Conservation (phyloP, 2,797 vertebrate genomes). For the Heteromormyrus szaboi region DNA sequence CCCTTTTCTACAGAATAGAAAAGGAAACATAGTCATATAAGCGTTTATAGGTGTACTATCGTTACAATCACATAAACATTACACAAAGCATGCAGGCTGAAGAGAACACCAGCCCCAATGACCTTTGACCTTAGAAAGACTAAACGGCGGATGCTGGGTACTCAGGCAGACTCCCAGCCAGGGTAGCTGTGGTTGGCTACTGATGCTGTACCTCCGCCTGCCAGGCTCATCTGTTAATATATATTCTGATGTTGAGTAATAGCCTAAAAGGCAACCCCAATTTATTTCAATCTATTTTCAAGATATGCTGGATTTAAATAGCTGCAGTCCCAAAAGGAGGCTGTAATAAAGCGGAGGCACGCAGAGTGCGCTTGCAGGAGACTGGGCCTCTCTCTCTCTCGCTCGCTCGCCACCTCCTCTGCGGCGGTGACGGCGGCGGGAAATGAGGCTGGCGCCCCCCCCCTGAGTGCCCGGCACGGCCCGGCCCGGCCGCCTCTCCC, state of each 20-base stretch:
- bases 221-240: constrained; percentile 30
- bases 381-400: neutral
- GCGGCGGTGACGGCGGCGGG: neutral
- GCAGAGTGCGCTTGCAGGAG: neutral
- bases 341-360: neutral
- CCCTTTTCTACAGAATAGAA: neutral
- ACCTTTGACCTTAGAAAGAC: neutral
- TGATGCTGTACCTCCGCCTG: neutral
- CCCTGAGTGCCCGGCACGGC: neutral
- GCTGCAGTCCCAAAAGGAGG: neutral
- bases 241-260: neutral
- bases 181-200: no score
- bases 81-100: neutral
- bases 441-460: neutral
- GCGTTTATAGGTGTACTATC: neutral
- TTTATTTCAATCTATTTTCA: constrained; percentile 15
- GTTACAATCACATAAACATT: neutral
- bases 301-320: constrained; percentile 12
- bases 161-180: neutral
- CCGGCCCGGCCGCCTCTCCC: neutral
- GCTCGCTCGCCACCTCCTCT: neutral
- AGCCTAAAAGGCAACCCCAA: constrained; percentile 7
- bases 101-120: neutral
- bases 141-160: neutral
- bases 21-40: neutral